Base-by-base conservation (phyloP, 2,113 vertebrate species). In the Eolophus roseicapilla region DNA sequence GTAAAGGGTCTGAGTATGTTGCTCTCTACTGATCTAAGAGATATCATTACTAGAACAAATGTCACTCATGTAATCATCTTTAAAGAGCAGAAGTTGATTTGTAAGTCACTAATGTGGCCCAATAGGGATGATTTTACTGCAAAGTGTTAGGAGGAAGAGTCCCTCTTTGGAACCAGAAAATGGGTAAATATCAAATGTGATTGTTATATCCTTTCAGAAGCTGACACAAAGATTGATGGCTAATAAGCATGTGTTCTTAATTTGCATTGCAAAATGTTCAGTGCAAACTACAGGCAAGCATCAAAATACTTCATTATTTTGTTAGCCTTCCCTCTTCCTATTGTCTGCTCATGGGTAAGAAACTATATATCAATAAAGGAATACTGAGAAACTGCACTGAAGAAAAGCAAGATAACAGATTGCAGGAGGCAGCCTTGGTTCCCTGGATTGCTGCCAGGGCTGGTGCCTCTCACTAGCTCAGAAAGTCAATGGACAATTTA, bases 221-320 rank as follows among this genome's bases (percentile, higher is more conserved):
- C 10, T 86, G 93, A 84, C 93, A 93, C 62, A 33, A 82, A 93
- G 86, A 96, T 29, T 92, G 92, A 92, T 84, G 63, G 47, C 64
- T 94, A 92, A 88, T 95, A 82, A 95, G 86, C 88, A 78, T n/a
- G 17, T 93, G 77, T 82, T 85, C 88, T 43, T 87, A 18, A 82
- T 96, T 89, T 87, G 62, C 86, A 86, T 92, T 94, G 92, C 77
- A 93, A 69, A 95, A 69, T 27, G 50, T 86, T 76, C 77, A 69
- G 3, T 33, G 65, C 24, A 63, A 92, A 68, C 69, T 76, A 24
- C 70, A 91, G 77, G 52, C 86, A 96, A 33, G 47, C 77, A 69
- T 94, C n/a, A 27, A 88, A 84, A 81, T 43, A 93, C 91, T 73
- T 82, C 52, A 24, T 92, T 92, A 69, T 88, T 85, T 88, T 69